These are phyloP conservation scores for Cryptocheilus praepositus DNA, from an alignment of 2,888 invertebrate genomes.

Conservation along the genomic window DNA sequence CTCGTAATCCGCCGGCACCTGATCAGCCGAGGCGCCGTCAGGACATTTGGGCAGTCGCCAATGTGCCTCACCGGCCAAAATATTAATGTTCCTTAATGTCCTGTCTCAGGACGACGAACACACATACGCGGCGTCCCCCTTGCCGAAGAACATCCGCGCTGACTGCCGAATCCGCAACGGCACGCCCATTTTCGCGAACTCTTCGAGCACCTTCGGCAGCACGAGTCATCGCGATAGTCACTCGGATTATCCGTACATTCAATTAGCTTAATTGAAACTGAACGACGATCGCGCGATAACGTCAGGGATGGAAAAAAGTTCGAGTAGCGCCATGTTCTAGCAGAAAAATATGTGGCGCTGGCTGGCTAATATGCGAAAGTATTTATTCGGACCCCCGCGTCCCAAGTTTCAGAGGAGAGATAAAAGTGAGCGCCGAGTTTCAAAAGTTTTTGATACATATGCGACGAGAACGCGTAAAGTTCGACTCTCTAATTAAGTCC, in stretches of 20 bases:
- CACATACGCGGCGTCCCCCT: background rate
- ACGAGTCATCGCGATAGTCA: too few species aligned
- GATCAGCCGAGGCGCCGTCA: constrained; percentile 47
- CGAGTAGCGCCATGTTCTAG: too few species aligned
- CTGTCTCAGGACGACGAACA: constrained; percentile 6
- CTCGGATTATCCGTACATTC: too few species aligned
- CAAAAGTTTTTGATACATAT: background rate
- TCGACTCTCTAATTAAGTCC: constrained; percentile 10
- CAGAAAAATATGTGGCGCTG: too few species aligned
- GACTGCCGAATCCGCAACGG: background rate
- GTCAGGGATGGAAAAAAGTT: too few species aligned
- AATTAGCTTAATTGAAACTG: too few species aligned
- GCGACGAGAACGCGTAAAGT: background rate
- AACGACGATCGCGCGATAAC: too few species aligned
- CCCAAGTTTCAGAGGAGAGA: background rate
- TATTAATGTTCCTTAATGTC: constrained; percentile 58
- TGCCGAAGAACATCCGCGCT: background rate
- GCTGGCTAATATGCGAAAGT: too few species aligned
- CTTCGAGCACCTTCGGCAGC: background rate
- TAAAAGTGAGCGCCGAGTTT: background rate
- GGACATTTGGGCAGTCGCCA: constrained; percentile 57
- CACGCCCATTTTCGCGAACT: constrained; percentile 1
- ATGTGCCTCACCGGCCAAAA: constrained; percentile 49
- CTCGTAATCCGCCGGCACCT: constrained; percentile 49
- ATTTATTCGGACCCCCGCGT: background rate